A percentile compares a stretch with the other conserved stretches of the same genome.
These are phyloP conservation scores for Nyctibius bracteatus DNA, from an alignment of 2,113 vertebrate species.

Conservation along the genomic window DNA sequence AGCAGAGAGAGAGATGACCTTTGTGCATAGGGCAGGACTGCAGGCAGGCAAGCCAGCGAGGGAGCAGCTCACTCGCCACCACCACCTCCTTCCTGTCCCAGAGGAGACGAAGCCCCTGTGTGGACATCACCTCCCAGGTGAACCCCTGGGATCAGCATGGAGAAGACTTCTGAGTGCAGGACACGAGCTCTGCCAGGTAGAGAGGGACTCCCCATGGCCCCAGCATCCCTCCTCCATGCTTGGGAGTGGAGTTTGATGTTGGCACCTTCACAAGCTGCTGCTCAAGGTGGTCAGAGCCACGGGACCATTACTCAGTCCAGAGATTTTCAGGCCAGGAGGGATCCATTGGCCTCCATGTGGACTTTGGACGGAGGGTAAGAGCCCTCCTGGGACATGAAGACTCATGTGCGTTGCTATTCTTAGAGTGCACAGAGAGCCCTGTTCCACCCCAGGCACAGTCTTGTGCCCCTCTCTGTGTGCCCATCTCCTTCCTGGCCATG, in stretches of 20 bases:
- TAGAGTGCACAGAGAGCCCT: not conserved
- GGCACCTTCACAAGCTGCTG: not conserved
- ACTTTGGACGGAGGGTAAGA: not conserved
- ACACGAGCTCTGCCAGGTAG: not conserved
- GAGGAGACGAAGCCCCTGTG: not conserved
- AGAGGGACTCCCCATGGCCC: rapidly evolving
- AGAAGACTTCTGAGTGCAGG: not conserved
- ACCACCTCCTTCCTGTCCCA: not conserved
- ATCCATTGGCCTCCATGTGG: not conserved
- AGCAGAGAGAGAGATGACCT: not conserved
- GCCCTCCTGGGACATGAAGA: not conserved
- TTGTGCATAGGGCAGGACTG: not conserved
- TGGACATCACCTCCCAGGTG: not conserved
- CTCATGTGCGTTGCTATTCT: not conserved
- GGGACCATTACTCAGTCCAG: not conserved
- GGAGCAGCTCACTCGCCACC: not conserved
- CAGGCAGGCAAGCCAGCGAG: not conserved
- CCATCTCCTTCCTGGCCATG: not conserved
- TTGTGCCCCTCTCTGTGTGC: not conserved
- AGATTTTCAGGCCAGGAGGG: not conserved
- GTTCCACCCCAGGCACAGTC: not conserved
- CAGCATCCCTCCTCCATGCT: not conserved
- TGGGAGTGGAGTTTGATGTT: not conserved
- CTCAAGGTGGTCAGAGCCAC: rapidly evolving
- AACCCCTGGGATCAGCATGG: not conserved